phyloP scores from a whole-genome alignment of 2,113 vertebrate genomes.

The Pycnonotus jocosus region DNA sequence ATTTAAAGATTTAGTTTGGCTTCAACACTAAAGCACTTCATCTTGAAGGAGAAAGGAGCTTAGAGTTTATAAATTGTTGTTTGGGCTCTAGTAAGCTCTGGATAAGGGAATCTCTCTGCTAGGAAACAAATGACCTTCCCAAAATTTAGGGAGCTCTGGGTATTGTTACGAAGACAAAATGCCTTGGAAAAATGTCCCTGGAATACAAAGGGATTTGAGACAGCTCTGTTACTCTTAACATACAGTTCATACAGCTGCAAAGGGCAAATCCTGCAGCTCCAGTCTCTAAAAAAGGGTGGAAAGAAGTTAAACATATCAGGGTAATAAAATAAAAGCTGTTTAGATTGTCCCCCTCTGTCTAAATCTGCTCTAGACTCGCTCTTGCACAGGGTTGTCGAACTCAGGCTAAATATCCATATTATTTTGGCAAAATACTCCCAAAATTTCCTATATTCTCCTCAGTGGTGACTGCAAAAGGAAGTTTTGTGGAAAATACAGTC shows the following conservation, averaged over 20 bases:
- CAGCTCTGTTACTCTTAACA: slow-evolving; percentile 5
- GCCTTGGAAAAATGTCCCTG: slow-evolving; percentile 40
- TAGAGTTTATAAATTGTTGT: slow-evolving; percentile 63
- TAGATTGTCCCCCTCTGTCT: background rate
- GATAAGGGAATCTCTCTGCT: slow-evolving; percentile 62
- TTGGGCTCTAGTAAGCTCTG: slow-evolving; percentile 56
- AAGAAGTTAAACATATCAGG: slow-evolving; percentile 6
- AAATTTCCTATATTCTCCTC: background rate
- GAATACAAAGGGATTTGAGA: slow-evolving; percentile 32
- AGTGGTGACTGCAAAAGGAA: background rate
- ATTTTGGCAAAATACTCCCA: background rate
- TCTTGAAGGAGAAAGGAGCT: slow-evolving; percentile 47
- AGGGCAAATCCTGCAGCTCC: slow-evolving; percentile 13
- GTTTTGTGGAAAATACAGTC: fast-evolving
- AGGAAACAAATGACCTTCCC: slow-evolving; percentile 65
- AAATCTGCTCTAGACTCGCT: background rate
- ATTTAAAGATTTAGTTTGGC: slow-evolving; percentile 72
- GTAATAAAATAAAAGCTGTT: slow-evolving; percentile 10
- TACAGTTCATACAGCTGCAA: slow-evolving; percentile 27
- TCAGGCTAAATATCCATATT: background rate
- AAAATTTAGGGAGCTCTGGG: slow-evolving; percentile 55
- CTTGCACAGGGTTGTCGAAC: background rate
- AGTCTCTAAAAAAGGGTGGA: background rate
- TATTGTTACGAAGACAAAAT: slow-evolving; percentile 54
- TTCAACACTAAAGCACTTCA: slow-evolving; percentile 58